Evolutionary conservation across 2,797 vertebrate genomes (phyloP).

Genomic region (Premnoplex brunnescens): DNA sequence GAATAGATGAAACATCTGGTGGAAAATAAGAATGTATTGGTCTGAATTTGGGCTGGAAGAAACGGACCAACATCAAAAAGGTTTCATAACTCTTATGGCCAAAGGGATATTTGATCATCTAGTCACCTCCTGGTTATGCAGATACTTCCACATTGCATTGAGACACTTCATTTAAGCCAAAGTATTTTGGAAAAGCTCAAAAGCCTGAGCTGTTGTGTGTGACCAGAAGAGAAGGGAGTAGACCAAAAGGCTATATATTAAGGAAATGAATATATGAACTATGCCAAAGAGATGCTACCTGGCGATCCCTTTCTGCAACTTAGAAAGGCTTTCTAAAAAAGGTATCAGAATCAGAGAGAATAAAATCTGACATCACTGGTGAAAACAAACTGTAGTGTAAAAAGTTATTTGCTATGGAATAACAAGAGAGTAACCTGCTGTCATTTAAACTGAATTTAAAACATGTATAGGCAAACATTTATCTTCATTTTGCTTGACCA

Average conservation of each 20-base stretch:
- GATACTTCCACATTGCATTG: background rate
- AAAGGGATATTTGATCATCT: background rate
- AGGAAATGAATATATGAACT: background rate
- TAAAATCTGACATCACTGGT: background rate
- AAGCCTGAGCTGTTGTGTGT: background rate
- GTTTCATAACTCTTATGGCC: background rate
- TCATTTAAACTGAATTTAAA: background rate
- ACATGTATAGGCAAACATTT: background rate
- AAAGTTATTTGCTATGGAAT: background rate
- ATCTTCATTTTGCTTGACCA: background rate
- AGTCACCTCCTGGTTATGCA: background rate
- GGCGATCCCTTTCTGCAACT: background rate
- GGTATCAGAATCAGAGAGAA: background rate
- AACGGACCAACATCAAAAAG: background rate
- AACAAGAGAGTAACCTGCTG: background rate
- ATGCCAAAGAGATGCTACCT: background rate
- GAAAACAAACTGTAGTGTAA: background rate
- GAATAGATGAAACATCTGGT: background rate
- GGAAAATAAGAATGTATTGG: background rate
- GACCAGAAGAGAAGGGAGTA: background rate
- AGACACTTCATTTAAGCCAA: background rate
- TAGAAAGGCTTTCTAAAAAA: background rate
- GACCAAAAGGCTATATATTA: background rate
- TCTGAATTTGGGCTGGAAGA: background rate
- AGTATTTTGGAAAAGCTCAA: background rate